A percentile compares a stretch with the other conserved stretches of the same genome.
These are phyloP conservation scores for Anastrepha ludens DNA, from an alignment of 1,140 invertebrate genomes.

Conservation along the genomic window DNA sequence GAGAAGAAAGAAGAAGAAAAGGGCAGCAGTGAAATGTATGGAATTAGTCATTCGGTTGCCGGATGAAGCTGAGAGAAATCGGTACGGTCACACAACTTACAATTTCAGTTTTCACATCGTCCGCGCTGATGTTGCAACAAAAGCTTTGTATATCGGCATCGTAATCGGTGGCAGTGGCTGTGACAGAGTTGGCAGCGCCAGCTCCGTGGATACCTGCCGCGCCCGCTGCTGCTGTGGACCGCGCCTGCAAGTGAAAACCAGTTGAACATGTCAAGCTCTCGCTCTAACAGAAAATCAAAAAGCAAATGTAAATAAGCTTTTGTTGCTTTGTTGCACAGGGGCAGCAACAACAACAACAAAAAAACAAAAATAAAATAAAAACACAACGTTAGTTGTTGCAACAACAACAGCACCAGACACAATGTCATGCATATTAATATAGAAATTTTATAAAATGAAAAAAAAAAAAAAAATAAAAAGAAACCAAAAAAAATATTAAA, in stretches of 20 bases:
- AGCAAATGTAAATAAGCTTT: conserved; percentile 26
- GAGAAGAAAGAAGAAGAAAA: background rate
- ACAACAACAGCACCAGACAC: conserved; percentile 30
- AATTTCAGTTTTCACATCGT: conserved; percentile 74
- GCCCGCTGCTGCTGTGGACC: background rate
- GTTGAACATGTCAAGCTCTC: conserved; percentile 43
- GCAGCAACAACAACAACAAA: background rate
- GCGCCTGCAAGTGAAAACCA: conserved; percentile 55
- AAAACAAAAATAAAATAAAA: no score
- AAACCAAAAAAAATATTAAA: background rate
- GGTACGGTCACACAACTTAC: conserved; percentile 63
- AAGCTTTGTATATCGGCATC: conserved; percentile 71
- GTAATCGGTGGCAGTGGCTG: conserved; percentile 60
- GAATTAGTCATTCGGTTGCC: conserved; percentile 19
- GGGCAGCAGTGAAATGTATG: background rate
- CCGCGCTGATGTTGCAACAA: conserved; percentile 72
- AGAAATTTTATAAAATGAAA: conserved; percentile 48
- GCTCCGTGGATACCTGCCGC: conserved; percentile 60
- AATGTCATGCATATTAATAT: conserved; percentile 44
- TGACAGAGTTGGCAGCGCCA: background rate
- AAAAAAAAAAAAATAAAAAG: background rate
- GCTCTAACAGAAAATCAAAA: conserved; percentile 19
- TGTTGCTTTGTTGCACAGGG: background rate
- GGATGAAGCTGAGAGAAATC: background rate
- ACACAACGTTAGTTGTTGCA: conserved; percentile 29